Conservation (phyloP, 2,797 vertebrate genomes). For the Acanthurus tractus region DNA sequence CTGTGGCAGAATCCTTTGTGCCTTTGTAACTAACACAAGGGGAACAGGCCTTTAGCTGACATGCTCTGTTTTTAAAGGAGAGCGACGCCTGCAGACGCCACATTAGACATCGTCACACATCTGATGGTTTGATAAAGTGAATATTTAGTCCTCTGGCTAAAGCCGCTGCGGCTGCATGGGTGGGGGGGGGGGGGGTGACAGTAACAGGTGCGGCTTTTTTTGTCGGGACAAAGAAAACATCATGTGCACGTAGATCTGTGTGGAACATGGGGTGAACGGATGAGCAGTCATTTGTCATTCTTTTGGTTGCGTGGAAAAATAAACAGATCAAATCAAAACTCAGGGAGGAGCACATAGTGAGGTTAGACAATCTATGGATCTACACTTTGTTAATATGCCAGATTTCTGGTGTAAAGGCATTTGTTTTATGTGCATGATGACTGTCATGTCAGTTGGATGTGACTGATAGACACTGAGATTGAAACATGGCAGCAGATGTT, state of each 20-base stretch:
- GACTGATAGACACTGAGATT: neutral
- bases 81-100: conserved; percentile 42
- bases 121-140: conserved; percentile 26
- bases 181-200: conserved; percentile 15
- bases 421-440: neutral
- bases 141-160: conserved; percentile 12
- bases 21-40: conserved; percentile 65
- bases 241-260: neutral
- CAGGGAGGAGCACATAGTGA: neutral
- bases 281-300: conserved; percentile 11
- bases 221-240: conserved; percentile 36
- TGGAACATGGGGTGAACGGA: conserved; percentile 21
- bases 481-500: neutral
- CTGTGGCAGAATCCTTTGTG: conserved; percentile 70
- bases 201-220: conserved; percentile 18
- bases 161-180: neutral
- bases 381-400: conserved; percentile 3
- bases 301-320: conserved; percentile 17
- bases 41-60: conserved; percentile 56
- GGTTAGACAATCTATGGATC: neutral
- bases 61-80: conserved; percentile 52
- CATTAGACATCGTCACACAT: conserved; percentile 27
- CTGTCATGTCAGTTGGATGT: conserved; percentile 4
- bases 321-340: neutral
- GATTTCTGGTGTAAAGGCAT: conserved; percentile 4